phyloP scores from a whole-genome alignment of 64 coral and sea anemone species.

The Stichodactyla helianthus region DNA sequence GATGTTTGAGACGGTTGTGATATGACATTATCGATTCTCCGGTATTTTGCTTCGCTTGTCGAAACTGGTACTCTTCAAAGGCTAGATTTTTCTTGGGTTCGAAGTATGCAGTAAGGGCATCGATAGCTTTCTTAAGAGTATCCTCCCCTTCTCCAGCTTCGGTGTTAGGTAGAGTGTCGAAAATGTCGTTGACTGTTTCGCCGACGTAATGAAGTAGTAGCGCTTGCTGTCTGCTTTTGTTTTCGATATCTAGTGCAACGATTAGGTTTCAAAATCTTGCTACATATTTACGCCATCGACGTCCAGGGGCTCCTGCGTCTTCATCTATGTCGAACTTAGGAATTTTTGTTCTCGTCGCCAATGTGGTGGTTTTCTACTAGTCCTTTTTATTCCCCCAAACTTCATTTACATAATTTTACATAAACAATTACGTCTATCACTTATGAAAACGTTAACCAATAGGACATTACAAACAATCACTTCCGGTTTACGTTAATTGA shows the following conservation, averaged over 20 bases:
- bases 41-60: constrained; percentile 17
- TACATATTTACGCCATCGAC: no score
- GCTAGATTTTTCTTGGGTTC: constrained; percentile 40
- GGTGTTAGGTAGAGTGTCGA: constrained; percentile 16
- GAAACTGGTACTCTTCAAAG: constrained; percentile 39
- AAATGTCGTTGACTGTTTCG: constrained; percentile 50
- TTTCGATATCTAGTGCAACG: no score
- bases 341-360: neutral
- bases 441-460: no score
- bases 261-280: no score
- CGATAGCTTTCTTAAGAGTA: constrained; percentile 32
- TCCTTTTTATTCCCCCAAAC: no score
- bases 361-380: neutral
- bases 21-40: constrained; percentile 26
- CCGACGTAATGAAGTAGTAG: constrained; percentile 46
- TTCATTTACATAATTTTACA: no score
- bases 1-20: constrained; percentile 27
- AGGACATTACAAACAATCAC: no score
- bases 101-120: constrained; percentile 39
- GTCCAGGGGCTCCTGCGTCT: neutral
- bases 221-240: constrained; percentile 9
- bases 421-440: no score
- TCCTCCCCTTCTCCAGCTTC: constrained; percentile 33
- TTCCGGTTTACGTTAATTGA: no score
- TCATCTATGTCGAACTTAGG: neutral